Evolutionary conservation across 2,797 vertebrate genomes (phyloP).

Genomic region (Mionectes olivaceus): DNA sequence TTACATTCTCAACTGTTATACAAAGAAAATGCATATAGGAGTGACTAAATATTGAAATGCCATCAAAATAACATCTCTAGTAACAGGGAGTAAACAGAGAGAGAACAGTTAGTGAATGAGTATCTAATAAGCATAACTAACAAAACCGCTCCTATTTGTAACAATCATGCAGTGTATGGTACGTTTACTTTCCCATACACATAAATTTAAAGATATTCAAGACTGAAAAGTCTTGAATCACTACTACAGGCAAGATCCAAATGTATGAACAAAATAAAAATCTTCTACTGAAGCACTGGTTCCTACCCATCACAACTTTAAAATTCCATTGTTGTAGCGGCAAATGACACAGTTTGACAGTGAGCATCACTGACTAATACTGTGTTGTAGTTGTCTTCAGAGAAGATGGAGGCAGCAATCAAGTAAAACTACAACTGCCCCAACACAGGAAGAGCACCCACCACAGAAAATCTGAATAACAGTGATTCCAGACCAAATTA

Average conservation of each 20-base stretch:
- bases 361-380: neutral
- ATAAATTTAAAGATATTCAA: neutral
- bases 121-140: neutral
- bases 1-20: neutral
- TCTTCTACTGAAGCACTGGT: neutral
- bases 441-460: accelerated
- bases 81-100: neutral
- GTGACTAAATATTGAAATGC: neutral
- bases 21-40: neutral
- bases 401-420: neutral
- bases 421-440: neutral
- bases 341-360: neutral
- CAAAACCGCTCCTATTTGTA: neutral
- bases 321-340: neutral
- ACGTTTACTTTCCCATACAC: neutral
- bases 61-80: neutral
- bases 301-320: neutral
- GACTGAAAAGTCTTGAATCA: neutral
- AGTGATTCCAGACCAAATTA: neutral
- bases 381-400: neutral
- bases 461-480: neutral
- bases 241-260: neutral
- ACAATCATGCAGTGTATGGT: neutral
- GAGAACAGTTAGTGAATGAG: neutral
- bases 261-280: neutral